Evolutionary conservation across 1,140 invertebrate species (phyloP).

Genomic region (Aphelenchoides fujianensis): DNA sequence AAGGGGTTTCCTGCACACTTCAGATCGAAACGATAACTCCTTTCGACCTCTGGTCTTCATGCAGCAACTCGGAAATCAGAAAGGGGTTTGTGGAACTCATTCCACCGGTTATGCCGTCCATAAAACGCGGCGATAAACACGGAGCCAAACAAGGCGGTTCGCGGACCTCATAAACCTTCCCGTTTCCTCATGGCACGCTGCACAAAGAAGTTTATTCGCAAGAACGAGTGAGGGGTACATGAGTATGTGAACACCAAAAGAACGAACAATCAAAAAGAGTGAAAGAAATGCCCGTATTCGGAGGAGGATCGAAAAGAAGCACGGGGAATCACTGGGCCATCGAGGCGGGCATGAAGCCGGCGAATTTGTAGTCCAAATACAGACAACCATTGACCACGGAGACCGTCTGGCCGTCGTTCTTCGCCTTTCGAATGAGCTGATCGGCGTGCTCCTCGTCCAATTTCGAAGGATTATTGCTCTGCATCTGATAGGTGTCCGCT

Average conservation of each 20-base stretch:
- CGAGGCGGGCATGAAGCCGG: slow-evolving; percentile 36
- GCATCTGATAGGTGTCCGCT: slow-evolving; percentile 28
- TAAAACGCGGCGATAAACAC: neutral
- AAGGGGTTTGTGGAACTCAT: too few relatives aligned
- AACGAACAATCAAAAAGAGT: neutral
- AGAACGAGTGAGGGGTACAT: too few relatives aligned
- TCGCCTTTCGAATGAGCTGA: slow-evolving; percentile 38
- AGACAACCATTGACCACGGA: slow-evolving; percentile 37
- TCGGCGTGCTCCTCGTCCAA: slow-evolving; percentile 27
- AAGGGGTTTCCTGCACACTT: too few relatives aligned
- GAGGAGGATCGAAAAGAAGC: neutral
- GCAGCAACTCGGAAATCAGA: too few relatives aligned
- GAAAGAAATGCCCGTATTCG: neutral
- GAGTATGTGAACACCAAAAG: neutral
- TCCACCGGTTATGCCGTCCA: too few relatives aligned
- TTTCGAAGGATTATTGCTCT: slow-evolving; percentile 27
- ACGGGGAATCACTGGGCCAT: neutral
- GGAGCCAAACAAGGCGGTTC: neutral
- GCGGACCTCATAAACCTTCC: neutral
- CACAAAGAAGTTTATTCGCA: too few relatives aligned
- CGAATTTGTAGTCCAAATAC: slow-evolving; percentile 44
- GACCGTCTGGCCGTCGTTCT: slow-evolving; percentile 42
- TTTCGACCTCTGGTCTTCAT: too few relatives aligned
- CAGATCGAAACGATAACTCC: too few relatives aligned
- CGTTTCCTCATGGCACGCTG: neutral